Base-by-base conservation (phyloP, 1,140 invertebrate species). In the Akabosia matsudoensis region DNA sequence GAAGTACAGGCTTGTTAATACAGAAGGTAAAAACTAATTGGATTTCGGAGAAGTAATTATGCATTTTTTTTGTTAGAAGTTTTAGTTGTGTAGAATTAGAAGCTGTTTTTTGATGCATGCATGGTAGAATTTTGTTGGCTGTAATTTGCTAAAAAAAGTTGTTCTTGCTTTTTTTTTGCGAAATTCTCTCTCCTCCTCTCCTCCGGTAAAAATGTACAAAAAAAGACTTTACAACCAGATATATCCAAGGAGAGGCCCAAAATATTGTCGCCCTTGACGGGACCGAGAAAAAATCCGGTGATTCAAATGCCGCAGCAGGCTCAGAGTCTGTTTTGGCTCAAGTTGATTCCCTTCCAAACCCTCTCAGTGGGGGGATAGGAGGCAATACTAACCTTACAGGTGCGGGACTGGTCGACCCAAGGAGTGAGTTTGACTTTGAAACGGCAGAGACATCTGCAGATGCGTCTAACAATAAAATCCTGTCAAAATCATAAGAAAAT, bases 1-100 rank as follows among this genome's bases (percentile, higher is more conserved):
- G n/a, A 76, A 76, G n/a, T 70, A 76, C 52, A 76, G 30, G 4
- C 18, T 76, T 14, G 33, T 72, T 26, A 33, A 33, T 0, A 3
- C 31, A 26, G 70, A 76, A 71, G 75, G 70, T 72, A 71, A 70
- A 61, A 45, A 54, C 22, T 28, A 1, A 14, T n/a, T 56, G 51
- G 7, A 61, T 24, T 61, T 61, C 16, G 7, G 22, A 61, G 54
- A 61, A 22, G n/a, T n/a, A n/a, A n/a, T n/a, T n/a, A n/a, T n/a
- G n/a, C n/a, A n/a, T 51, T 51, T 45, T 45, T 7, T 45, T 18
- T 45, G 37, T 45, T 45, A 45, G 37, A 45, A 18, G 37, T 45
- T n/a, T n/a, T n/a, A 45, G 7, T 18, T 45, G 18, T 45, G 37
- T 45, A 45, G 37, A 45, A 45, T 7, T 45, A 45, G 37, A 45